phyloP scores from a whole-genome alignment of 2,888 invertebrate genomes.

The Lissocephala sabroskyi region DNA sequence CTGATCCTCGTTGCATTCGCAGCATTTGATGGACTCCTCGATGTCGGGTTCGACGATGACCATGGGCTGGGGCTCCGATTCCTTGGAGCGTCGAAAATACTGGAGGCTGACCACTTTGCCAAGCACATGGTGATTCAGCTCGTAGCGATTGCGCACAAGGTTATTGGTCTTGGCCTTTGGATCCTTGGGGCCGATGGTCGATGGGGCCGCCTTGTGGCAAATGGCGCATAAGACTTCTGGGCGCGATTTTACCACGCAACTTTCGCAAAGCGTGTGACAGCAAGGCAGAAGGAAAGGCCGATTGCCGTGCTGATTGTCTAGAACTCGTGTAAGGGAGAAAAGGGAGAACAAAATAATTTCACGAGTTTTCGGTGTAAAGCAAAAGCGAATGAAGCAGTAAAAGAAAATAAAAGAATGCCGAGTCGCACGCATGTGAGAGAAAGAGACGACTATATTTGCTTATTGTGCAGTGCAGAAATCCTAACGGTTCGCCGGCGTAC shows the following conservation, averaged over 20 bases:
- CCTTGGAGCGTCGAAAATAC: slow-evolving; percentile 26
- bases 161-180: not conserved
- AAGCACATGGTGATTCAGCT: slow-evolving; percentile 59
- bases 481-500: too few species aligned
- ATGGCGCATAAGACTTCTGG: slow-evolving; percentile 46
- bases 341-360: too few species aligned
- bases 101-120: slow-evolving; percentile 44
- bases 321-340: too few species aligned
- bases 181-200: slow-evolving; percentile 21
- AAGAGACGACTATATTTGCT: not conserved
- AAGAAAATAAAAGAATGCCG: too few species aligned
- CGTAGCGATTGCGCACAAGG: slow-evolving; percentile 39
- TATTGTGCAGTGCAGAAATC: too few species aligned
- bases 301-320: slow-evolving; percentile 28
- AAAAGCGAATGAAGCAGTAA: slow-evolving; percentile 11
- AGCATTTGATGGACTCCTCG: slow-evolving; percentile 43
- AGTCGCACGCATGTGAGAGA: not conserved
- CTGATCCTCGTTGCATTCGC: slow-evolving; percentile 48
- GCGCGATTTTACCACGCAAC: slow-evolving; percentile 73
- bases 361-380: too few species aligned
- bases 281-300: slow-evolving; percentile 78
- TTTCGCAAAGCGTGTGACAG: slow-evolving; percentile 80
- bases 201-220: slow-evolving; percentile 38
- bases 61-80: slow-evolving; percentile 6
- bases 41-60: slow-evolving; percentile 11